Evolutionary conservation across 1,140 invertebrate genomes (phyloP), one percentile per base, ranked within the genome.

Genomic region (Papilio aristodemus): DNA sequence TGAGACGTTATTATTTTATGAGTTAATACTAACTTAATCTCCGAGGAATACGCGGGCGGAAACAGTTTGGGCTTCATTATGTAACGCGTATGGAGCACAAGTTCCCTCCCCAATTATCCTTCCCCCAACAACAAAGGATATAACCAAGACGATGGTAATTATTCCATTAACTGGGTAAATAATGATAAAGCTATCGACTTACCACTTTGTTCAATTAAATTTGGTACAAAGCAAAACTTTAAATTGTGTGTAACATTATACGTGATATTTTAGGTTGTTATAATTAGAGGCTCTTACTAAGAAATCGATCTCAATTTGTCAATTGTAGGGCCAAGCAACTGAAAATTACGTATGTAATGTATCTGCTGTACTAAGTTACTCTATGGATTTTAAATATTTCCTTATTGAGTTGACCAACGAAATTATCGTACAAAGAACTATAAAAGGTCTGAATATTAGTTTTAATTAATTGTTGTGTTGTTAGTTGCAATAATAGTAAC

Each of bases 121-220:
- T 69, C 73, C 74, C 77, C 58, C 67, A 50, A 50, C 38, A 64
- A 64, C 43, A 32, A 66, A 36, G 43, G 36, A 39, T 50, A 66
- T 32, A 54, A 39, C 43, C 25, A 66, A 66, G 67, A 62, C 72
- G 72, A 60, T 74, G 66, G 74, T 84, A 83, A 86, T 86, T 85
- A 86, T 83, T 86, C 81, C 80, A 85, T 85, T 88, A 88, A 77
- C 80, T 84, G 83, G 77, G 76, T 78, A 88, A 86, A 88, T 88
- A 88, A 83, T 83, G 79, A 84, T 85, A 86, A 85, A 83, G 77
- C 73, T 74, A 69, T 75, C 72, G 67, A 64, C 74, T 78, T 83
- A 83, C 79, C 74, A 71, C 68, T 74, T 77, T 69, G 70, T 72
- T 72, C 72, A 75, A 80, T 77, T 54, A 54, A 54, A 54, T 54